Percentiles rank a stretch among this genome's conserved stretches.
These are phyloP conservation scores for Gymnogyps californianus DNA, from an alignment of 2,113 vertebrate genomes.

Conservation along the genomic window DNA sequence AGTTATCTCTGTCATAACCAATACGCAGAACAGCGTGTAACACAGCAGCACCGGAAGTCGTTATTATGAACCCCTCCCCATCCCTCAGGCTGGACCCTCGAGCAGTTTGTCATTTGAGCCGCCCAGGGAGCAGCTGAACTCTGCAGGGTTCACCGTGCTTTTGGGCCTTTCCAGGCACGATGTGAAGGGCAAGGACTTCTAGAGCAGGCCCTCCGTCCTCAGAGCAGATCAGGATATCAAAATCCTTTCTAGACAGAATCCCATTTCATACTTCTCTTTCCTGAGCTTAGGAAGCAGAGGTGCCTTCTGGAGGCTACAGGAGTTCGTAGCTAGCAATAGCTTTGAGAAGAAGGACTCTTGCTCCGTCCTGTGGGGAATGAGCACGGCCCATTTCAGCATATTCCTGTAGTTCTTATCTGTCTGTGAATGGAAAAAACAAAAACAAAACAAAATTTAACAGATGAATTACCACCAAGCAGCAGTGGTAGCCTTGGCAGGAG, in stretches of 20 bases:
- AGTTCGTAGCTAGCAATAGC: neutral
- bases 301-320: neutral
- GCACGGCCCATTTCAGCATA: neutral
- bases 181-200: neutral
- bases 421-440: neutral
- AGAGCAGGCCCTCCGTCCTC: neutral
- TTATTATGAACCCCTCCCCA: neutral
- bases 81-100: neutral
- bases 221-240: neutral
- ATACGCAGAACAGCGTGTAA: neutral
- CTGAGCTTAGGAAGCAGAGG: neutral
- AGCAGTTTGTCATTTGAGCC: neutral
- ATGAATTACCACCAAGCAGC: neutral
- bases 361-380: neutral
- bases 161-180: neutral
- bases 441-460: neutral
- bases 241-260: neutral
- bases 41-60: accelerated
- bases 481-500: neutral
- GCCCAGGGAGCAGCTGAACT: accelerated
- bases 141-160: neutral
- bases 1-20: neutral
- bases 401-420: neutral
- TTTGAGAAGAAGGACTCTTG: neutral
- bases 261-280: neutral